These are phyloP conservation scores for Podarcis muralis DNA, from an alignment of 2,113 vertebrate species.

Conservation along the genomic window DNA sequence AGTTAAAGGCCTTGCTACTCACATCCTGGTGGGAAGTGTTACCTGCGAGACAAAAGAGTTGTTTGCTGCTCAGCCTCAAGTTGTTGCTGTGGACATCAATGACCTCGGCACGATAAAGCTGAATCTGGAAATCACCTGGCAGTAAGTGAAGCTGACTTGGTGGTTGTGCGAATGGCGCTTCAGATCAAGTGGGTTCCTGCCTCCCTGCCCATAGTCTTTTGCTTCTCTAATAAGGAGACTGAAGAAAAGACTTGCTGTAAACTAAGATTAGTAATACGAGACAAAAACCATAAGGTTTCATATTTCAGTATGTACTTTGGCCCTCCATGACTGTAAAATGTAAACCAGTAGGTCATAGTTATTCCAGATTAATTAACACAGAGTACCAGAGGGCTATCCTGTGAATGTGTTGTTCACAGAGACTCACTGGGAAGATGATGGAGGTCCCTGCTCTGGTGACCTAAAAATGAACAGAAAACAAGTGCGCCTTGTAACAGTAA, in stretches of 20 bases:
- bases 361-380: not conserved
- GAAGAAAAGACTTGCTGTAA: not conserved
- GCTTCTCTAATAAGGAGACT: not conserved
- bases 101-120: conserved; percentile 98
- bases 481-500: conserved; percentile 20
- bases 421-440: not conserved
- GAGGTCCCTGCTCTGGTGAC: not conserved
- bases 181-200: not conserved
- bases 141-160: conserved; percentile 81
- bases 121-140: conserved; percentile 97
- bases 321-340: no score
- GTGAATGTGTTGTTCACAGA: not conserved
- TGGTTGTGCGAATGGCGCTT: not conserved
- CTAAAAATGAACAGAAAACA: not conserved
- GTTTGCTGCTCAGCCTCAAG: conserved; percentile 94
- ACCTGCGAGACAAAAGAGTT: conserved; percentile 98
- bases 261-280: not conserved
- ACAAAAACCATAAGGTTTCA: not conserved
- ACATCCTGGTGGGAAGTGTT: conserved; percentile 94
- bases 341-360: not conserved
- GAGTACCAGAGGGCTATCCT: not conserved
- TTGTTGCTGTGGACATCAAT: conserved; percentile 96
- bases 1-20: conserved; percentile 93
- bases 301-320: not conserved
- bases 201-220: not conserved